phyloP scores from a whole-genome alignment of 1,140 invertebrate genomes.

The Cyphomyrmex costatus region DNA sequence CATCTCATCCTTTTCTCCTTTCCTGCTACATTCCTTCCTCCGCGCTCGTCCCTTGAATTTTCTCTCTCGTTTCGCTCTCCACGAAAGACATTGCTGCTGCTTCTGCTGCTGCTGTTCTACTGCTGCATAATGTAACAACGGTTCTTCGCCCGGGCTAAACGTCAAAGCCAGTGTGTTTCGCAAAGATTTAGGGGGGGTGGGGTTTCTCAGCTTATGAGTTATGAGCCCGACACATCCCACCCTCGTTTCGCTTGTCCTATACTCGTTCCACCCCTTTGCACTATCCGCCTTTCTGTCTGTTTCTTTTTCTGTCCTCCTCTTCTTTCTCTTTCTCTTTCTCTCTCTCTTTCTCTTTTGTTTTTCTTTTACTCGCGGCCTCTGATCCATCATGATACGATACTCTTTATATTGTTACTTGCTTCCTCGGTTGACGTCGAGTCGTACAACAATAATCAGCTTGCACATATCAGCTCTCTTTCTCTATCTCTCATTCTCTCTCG shows the following conservation, averaged over 20 bases:
- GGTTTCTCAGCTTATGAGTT: slow-evolving; percentile 80
- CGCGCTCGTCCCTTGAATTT: slow-evolving; percentile 16
- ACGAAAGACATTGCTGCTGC: slow-evolving; percentile 59
- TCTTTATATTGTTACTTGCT: slow-evolving; percentile 65
- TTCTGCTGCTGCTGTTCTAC: slow-evolving; percentile 61
- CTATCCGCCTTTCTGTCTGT: slow-evolving; percentile 30
- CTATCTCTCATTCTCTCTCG: slow-evolving; percentile 4
- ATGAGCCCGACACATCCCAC: slow-evolving; percentile 73
- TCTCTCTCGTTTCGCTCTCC: slow-evolving; percentile 59
- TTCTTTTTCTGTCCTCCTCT: not conserved
- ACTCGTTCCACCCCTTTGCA: slow-evolving; percentile 59
- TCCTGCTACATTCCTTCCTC: not conserved
- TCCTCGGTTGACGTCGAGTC: slow-evolving; percentile 48
- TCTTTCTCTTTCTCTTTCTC: not conserved
- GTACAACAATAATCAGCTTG: slow-evolving; percentile 59
- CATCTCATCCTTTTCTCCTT: slow-evolving; percentile 61
- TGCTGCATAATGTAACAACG: slow-evolving; percentile 80
- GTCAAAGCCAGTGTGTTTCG: slow-evolving; percentile 80
- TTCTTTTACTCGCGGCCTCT: slow-evolving; percentile 59
- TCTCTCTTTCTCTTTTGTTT: too few relatives aligned
- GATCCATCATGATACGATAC: slow-evolving; percentile 70
- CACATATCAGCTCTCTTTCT: slow-evolving; percentile 4
- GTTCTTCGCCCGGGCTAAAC: slow-evolving; percentile 77
- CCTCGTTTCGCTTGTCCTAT: slow-evolving; percentile 52
- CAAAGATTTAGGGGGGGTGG: slow-evolving; percentile 78